Base-by-base conservation (phyloP, 2,888 invertebrate species). In the Alentia gelatinosa region DNA sequence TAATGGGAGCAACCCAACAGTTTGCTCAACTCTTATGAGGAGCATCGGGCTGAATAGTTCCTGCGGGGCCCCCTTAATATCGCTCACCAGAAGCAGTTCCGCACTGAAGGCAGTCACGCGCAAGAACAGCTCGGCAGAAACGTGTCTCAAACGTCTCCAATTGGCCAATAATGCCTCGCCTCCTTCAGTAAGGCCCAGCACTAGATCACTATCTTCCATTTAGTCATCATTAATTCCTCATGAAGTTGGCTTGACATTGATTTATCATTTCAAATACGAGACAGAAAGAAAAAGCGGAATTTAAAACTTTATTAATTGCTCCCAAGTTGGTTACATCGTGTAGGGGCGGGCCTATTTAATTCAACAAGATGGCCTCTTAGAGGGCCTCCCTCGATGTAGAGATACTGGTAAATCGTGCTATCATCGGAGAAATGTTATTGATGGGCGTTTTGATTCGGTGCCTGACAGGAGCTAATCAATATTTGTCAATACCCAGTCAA, bases 1-100 rank as follows among this genome's bases (percentile, higher is more conserved):
- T 79, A 79, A 79, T 79, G 79, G 79, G 35, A 79, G 79, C 79
- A 79, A 26, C 79, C 79, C 79, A 79, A 79, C 79, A 79, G 79
- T 79, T 79, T 79, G 79, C 79, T 37, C 37, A 79, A 79, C 79
- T 79, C 79, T 79, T 39, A 39, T 35, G 35, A 35, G 19, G 35
- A 79, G 79, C 39, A 35, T 35, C 79, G 23, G 37, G 19, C 37
- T 79, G 79, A 79, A 79, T 79, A 79, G 79, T 12, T 79, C 74
- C 74, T 33, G 37, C 79, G 19, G 79, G 15, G 35, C 37, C 37
- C 37, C 79, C 79, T 39, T 39, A 79, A 79, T 79, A 79, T 79
- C 79, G 79, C 39, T 39, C 79, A 79, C 79, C 37, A 35, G 39
- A 39, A 79, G 79, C 79, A 79, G 39, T 39, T 35, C 79, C 39